Evolutionary conservation across 2,888 invertebrate genomes (phyloP).

Genomic region (Drosophila tripunctata): DNA sequence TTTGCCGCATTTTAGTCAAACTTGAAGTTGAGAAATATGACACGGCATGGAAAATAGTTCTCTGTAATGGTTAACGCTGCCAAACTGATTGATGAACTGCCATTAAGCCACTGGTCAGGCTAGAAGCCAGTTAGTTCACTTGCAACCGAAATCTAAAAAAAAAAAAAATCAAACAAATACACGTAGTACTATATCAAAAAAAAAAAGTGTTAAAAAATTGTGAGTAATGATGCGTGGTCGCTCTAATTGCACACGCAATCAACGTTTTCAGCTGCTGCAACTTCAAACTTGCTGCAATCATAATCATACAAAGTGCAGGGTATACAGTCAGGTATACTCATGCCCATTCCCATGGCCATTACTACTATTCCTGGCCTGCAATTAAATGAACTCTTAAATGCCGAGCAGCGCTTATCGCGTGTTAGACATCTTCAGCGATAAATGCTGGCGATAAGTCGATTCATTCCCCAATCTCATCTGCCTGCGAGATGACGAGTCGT

Average conservation of each 20-base stretch:
- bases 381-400: slow-evolving; percentile 61
- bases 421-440: slow-evolving; percentile 56
- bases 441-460: slow-evolving; percentile 57
- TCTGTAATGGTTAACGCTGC: slow-evolving; percentile 59
- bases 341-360: slow-evolving; percentile 34
- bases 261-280: slow-evolving; percentile 37
- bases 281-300: slow-evolving; percentile 43
- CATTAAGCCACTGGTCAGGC: slow-evolving; percentile 63
- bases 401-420: slow-evolving; percentile 54
- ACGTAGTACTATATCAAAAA: background rate
- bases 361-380: slow-evolving; percentile 39
- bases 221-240: slow-evolving; percentile 72
- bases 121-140: slow-evolving; percentile 23
- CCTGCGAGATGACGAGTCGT: slow-evolving; percentile 41
- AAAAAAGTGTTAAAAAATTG: slow-evolving; percentile 76
- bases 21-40: slow-evolving; percentile 61
- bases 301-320: slow-evolving; percentile 47
- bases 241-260: slow-evolving; percentile 77
- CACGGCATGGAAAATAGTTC: slow-evolving; percentile 63
- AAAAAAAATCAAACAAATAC: background rate
- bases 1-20: slow-evolving; percentile 51
- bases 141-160: slow-evolving; percentile 34
- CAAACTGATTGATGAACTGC: slow-evolving; percentile 74
- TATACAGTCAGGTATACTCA: background rate
- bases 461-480: slow-evolving; percentile 35